Conservation (phyloP, 2,113 vertebrate genomes). For the Labeo catla region DNA sequence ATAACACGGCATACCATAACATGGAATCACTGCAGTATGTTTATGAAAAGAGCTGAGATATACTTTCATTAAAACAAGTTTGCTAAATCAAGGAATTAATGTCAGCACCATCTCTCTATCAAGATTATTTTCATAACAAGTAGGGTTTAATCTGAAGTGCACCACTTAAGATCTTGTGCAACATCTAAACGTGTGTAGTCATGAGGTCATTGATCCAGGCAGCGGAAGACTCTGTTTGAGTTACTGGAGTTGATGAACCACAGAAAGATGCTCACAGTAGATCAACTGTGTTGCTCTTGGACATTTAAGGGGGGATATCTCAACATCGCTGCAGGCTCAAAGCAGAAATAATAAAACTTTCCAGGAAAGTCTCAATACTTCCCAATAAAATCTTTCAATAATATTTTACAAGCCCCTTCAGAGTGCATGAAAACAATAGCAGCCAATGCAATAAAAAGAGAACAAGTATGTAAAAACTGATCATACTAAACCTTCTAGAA, state of each 20-base stretch:
- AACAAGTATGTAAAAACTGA: background rate
- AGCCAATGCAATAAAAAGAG: background rate
- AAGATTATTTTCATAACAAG: background rate
- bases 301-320: background rate
- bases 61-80: background rate
- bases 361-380: background rate
- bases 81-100: background rate
- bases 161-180: background rate
- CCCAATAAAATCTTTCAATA: background rate
- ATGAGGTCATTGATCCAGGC: background rate
- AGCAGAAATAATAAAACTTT: background rate
- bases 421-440: background rate
- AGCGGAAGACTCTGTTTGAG: background rate
- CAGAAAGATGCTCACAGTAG: background rate
- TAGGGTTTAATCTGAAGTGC: background rate
- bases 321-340: background rate
- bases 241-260: background rate
- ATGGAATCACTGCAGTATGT: background rate
- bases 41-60: background rate
- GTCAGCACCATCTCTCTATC: no score
- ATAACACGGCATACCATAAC: background rate
- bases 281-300: constrained; percentile 6
- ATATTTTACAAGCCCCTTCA: background rate
- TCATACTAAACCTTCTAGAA: constrained; percentile 84
- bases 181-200: background rate